phyloP scores from a whole-genome alignment of 92 coral and sea anemone genomes.

The Actinostola sp. region DNA sequence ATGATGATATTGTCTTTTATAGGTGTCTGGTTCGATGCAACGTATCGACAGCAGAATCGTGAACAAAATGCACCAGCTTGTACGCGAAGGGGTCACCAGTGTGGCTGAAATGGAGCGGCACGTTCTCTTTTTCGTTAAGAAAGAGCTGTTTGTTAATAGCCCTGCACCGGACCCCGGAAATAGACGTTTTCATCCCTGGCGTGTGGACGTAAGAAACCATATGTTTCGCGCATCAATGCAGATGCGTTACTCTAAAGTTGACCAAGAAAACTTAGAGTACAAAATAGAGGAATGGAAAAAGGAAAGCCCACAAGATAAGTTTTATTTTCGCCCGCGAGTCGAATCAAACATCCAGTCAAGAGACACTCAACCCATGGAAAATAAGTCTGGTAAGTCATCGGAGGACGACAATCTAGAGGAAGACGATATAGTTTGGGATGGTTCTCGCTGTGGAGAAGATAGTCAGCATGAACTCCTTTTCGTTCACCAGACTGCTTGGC shows the following conservation, averaged over 20 bases:
- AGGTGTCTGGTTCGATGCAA: slow-evolving; percentile 48
- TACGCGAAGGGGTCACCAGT: slow-evolving; percentile 49
- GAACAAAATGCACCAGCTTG: slow-evolving; percentile 46
- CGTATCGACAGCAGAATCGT: slow-evolving; percentile 34
- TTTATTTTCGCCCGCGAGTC: slow-evolving; percentile 22
- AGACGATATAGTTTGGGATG: slow-evolving; percentile 15
- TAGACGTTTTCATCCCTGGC: slow-evolving; percentile 36
- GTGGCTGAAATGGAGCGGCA: slow-evolving; percentile 65
- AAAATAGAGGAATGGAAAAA: slow-evolving; percentile 43
- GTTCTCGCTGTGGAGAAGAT: neutral
- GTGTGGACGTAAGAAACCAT: slow-evolving; percentile 32
- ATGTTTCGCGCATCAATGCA: slow-evolving; percentile 44
- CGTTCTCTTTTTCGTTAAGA: slow-evolving; percentile 30
- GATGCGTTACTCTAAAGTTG: slow-evolving; percentile 26
- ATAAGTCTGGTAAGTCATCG: no score
- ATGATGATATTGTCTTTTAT: no score
- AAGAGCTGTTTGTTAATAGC: slow-evolving; percentile 40
- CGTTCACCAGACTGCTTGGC: slow-evolving; percentile 54
- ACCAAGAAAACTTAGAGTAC: slow-evolving; percentile 31
- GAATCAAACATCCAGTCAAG: slow-evolving; percentile 5
- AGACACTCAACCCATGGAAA: no score
- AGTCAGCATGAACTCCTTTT: slow-evolving; percentile 29
- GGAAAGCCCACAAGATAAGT: slow-evolving; percentile 28
- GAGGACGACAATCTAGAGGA: neutral
- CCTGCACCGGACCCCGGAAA: slow-evolving; percentile 25